A percentile compares a stretch with the other conserved stretches of the same genome.
phyloP scores from a whole-genome alignment of 1,140 invertebrate genomes.

The Pogonomyrmex barbatus region DNA sequence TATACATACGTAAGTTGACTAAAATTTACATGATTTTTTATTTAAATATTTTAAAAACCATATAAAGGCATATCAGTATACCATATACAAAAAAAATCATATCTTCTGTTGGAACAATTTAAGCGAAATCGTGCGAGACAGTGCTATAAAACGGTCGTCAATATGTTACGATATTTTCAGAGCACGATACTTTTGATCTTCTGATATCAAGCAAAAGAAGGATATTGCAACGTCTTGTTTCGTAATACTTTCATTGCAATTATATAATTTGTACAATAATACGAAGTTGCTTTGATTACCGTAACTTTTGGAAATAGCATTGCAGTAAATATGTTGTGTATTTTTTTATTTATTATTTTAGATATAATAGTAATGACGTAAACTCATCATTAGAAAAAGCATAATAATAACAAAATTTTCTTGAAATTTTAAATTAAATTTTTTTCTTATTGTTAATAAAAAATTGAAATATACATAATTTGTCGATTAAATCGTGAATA shows the following conservation, averaged over 20 bases:
- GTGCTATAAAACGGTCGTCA: constrained; percentile 33
- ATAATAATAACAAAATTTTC: neutral
- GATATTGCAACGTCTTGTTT: constrained; percentile 47
- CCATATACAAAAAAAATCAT: constrained; percentile 16
- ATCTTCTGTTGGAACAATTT: neutral
- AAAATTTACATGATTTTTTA: neutral
- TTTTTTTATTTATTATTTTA: neutral
- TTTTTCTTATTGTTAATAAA: neutral
- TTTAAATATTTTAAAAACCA: constrained; percentile 15
- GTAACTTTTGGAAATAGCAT: constrained; percentile 11
- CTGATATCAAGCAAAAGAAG: neutral
- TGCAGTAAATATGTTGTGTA: neutral
- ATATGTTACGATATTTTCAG: constrained; percentile 16
- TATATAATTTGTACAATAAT: constrained; percentile 31
- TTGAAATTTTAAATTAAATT: neutral
- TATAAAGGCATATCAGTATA: neutral
- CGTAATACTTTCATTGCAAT: constrained; percentile 51
- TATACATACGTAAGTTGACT: neutral
- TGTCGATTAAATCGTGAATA: neutral
- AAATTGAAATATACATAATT: neutral
- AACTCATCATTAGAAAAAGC: neutral
- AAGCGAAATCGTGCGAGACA: neutral
- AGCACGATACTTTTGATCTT: constrained; percentile 38
- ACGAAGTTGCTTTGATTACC: neutral
- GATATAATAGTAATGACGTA: neutral